Conservation (phyloP, 2,797 vertebrate species). For the Micromesistius poutassou region DNA sequence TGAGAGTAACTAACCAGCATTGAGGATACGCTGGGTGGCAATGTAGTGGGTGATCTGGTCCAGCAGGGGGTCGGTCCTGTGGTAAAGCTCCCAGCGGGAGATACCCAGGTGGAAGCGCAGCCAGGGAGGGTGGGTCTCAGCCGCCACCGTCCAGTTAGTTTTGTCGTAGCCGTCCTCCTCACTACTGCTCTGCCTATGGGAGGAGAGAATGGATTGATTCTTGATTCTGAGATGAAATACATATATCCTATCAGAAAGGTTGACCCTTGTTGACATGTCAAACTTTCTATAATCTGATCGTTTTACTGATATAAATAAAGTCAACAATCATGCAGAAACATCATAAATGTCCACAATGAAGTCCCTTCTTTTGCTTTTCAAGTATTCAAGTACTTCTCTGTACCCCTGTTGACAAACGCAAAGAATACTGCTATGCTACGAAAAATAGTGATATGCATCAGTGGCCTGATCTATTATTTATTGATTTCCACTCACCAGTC, state of each 20-base stretch:
- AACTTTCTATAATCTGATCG: background rate
- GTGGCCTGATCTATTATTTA: background rate
- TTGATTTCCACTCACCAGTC: conserved; percentile 51
- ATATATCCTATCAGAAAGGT: too few relatives aligned
- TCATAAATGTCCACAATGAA: too few relatives aligned
- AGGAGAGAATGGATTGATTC: background rate
- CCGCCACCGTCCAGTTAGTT: conserved; percentile 57
- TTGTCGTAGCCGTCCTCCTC: conserved; percentile 62
- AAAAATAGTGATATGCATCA: background rate
- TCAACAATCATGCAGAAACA: background rate
- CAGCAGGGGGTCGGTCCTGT: conserved; percentile 70
- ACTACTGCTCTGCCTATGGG: conserved; percentile 65
- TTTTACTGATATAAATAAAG: background rate
- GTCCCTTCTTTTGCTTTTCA: too few relatives aligned
- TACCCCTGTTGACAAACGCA: background rate
- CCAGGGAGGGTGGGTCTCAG: conserved; percentile 76
- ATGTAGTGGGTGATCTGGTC: conserved; percentile 65
- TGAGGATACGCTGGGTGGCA: conserved; percentile 69
- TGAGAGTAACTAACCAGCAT: conserved; percentile 61
- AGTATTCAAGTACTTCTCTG: background rate
- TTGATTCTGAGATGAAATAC: background rate
- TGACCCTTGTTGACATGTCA: too few relatives aligned
- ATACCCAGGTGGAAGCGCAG: conserved; percentile 81
- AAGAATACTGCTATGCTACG: background rate
- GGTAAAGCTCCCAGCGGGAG: conserved; percentile 77